Conservation (phyloP, 2,888 invertebrate genomes). For the Polyommatus iphigenia region DNA sequence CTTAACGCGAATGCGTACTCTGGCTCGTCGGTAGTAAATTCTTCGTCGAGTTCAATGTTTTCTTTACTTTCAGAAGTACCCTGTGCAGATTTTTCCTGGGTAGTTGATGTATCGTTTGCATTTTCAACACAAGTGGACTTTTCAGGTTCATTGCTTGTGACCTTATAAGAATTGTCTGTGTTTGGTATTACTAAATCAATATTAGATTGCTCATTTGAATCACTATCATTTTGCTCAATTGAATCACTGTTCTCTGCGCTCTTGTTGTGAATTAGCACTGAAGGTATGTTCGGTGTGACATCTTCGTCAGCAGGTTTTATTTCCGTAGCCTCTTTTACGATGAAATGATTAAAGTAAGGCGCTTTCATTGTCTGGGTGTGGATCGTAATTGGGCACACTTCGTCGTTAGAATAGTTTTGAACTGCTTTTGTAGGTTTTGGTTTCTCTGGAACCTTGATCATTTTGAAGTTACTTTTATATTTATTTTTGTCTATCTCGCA, state of each 20-base stretch:
- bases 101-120: not conserved
- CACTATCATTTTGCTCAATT: not conserved
- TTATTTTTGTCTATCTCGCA: not conserved
- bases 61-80: not conserved
- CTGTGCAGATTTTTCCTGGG: not conserved
- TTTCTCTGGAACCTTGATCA: not conserved
- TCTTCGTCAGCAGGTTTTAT: not conserved
- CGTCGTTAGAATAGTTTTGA: not conserved
- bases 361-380: not conserved
- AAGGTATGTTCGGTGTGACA: not conserved
- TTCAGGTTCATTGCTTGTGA: not conserved
- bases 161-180: not conserved
- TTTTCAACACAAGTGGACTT: not conserved
- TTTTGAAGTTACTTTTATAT: not conserved
- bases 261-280: not conserved
- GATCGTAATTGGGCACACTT: not conserved
- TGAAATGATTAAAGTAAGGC: not conserved
- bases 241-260: not conserved
- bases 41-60: slow-evolving; percentile 22
- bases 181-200: not conserved
- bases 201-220: not conserved
- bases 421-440: not conserved
- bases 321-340: not conserved
- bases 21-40: slow-evolving; percentile 33
- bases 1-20: slow-evolving; percentile 34